Base-by-base conservation (phyloP, 2,888 invertebrate genomes). In the Morpho helenor region DNA sequence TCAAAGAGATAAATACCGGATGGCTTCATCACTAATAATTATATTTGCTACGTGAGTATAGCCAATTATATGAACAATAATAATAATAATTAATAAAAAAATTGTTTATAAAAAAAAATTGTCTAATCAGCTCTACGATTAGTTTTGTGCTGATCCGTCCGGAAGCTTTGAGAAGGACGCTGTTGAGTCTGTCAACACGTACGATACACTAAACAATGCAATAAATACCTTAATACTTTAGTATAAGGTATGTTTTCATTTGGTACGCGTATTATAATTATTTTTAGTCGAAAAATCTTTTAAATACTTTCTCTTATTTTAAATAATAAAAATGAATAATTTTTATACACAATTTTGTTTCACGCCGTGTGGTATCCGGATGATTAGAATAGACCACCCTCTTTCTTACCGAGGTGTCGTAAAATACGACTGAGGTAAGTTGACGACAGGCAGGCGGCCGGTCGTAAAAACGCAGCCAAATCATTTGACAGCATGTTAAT, bases 161-260 rank as follows among this genome's bases (percentile, higher is more conserved):
- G 53, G 53, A 53, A 53, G 53, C 39, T 45, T 42, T 4, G 10
- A 41, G 44, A 52, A 46, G 40, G 53, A 46, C 39, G 8, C 46
- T 53, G n/a, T 46, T 6, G 16, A 44, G 44, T 52, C 23, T 52
- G 10, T 52, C 10, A 52, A 45, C 46, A 52, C 45, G 47, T 53
- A 47, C 22, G 40, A 16, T 10, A 22, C 22, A 42, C 3, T 22
- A 41, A 3, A n/a, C 40, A 22, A 41, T 22, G 6, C 5, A 40
- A 40, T 46, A 47, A 46, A 22, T 8, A 8, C 9, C 40, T 22
- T 53, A 41, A 46, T 6, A 0, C 0, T 0, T 7, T 46, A n/a
- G 40, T 22, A 7, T 43, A 43, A 8, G 7, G 43, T 43, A 3
- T 43, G 2, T 23, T 48, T 48, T 31, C 31, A 8, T 16, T 31